phyloP scores from a whole-genome alignment of 2,888 invertebrate genomes.

The Cheilosia vernalis region DNA sequence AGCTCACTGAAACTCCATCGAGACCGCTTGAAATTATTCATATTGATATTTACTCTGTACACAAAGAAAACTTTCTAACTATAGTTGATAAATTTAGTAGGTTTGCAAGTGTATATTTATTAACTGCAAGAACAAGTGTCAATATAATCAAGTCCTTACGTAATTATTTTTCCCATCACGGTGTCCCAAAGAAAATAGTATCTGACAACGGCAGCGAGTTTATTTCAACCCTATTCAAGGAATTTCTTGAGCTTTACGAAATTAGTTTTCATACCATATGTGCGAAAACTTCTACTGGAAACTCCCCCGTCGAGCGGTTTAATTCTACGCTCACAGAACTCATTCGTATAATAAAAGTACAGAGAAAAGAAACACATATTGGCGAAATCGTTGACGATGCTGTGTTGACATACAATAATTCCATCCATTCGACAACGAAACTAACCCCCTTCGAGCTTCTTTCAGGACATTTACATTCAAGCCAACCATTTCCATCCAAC shows the following conservation, averaged over 20 bases:
- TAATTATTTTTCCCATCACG: constrained; percentile 39
- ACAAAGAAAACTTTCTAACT: too few relatives aligned
- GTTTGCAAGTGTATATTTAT: constrained; percentile 52
- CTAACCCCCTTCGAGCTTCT: constrained; percentile 8
- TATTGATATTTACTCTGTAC: constrained; percentile 36
- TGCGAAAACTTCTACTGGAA: constrained; percentile 64
- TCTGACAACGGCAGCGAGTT: constrained; percentile 70
- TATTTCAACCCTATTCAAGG: constrained; percentile 51
- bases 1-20: constrained; percentile 52
- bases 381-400: constrained; percentile 20
- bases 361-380: not conserved
- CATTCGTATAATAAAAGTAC: not conserved
- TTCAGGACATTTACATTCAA: not conserved
- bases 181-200: constrained; percentile 50
- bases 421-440: constrained; percentile 56
- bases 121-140: constrained; percentile 53
- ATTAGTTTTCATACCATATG: constrained; percentile 55
- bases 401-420: constrained; percentile 36
- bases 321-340: constrained; percentile 62
- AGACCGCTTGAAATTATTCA: constrained; percentile 62
- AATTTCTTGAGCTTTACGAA: constrained; percentile 57
- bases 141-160: constrained; percentile 50
- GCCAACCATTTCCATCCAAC: not conserved
- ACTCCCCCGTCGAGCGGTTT: constrained; percentile 62
- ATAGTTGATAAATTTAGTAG: constrained; percentile 71